Percentiles rank a stretch among this genome's conserved stretches.
Evolutionary conservation across 2,888 invertebrate species (phyloP).

Genomic region (Pheosia gnoma): DNA sequence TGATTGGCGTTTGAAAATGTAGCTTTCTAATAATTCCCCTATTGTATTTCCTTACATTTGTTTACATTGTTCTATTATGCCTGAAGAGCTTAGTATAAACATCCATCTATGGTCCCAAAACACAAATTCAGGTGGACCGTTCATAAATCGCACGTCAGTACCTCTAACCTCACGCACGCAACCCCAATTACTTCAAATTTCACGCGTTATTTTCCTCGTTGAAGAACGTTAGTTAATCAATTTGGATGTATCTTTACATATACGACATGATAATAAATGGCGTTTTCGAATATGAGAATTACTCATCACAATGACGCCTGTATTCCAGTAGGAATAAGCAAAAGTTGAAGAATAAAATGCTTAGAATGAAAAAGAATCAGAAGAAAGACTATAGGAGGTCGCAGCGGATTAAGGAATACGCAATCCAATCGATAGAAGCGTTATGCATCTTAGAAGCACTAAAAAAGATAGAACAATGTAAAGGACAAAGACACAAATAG

Average conservation of each 20-base stretch:
- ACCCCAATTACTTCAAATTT: conserved; percentile 45
- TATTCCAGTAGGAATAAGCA: too few relatives aligned
- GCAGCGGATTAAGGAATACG: too few relatives aligned
- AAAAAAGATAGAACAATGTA: too few relatives aligned
- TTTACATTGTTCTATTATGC: not conserved
- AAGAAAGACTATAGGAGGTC: too few relatives aligned
- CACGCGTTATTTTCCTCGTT: conserved; percentile 42
- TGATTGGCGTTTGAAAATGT: not conserved
- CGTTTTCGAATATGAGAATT: too few relatives aligned
- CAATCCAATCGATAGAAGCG: too few relatives aligned
- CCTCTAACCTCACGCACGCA: conserved; percentile 49
- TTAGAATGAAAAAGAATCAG: too few relatives aligned
- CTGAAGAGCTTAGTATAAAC: conserved; percentile 33
- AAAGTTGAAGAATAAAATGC: too few relatives aligned
- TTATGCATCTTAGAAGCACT: too few relatives aligned
- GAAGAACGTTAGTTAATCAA: conserved; percentile 40
- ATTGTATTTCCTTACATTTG: not conserved
- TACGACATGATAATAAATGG: conserved; percentile 12
- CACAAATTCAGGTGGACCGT: conserved; percentile 47
- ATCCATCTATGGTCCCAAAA: conserved; percentile 27
- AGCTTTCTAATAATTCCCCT: conserved; percentile 23
- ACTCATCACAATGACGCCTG: too few relatives aligned
- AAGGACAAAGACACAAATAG: too few relatives aligned
- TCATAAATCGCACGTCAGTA: conserved; percentile 50
- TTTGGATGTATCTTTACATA: conserved; percentile 33